These are phyloP conservation scores for Trypoxylus dichotomus DNA, from an alignment of 1,140 invertebrate genomes.

Conservation along the genomic window DNA sequence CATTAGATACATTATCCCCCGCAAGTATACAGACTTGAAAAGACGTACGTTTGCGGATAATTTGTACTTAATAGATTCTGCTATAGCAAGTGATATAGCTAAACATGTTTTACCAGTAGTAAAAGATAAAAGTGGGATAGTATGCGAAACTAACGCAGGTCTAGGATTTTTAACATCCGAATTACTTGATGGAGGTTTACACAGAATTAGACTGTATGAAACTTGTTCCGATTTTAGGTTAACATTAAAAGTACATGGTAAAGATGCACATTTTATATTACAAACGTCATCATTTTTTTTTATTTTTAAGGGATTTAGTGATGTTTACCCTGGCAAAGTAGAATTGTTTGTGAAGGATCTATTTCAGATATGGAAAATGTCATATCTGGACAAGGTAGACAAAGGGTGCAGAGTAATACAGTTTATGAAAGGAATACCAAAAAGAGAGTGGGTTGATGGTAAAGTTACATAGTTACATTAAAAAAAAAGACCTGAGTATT, in stretches of 20 bases:
- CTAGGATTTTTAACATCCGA: constrained; percentile 45
- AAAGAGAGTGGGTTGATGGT: constrained; percentile 48
- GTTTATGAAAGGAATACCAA: constrained; percentile 45
- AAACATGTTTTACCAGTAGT: constrained; percentile 38
- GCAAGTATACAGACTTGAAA: constrained; percentile 29
- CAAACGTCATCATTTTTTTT: not conserved
- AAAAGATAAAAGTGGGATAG: constrained; percentile 34
- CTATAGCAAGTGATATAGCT: constrained; percentile 39
- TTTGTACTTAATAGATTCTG: constrained; percentile 41
- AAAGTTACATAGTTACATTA: too few relatives aligned
- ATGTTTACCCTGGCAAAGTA: constrained; percentile 35
- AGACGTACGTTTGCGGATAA: constrained; percentile 1
- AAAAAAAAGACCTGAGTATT: too few relatives aligned
- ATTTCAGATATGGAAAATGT: constrained; percentile 40
- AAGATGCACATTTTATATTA: not conserved
- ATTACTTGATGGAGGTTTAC: constrained; percentile 41
- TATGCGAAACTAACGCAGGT: constrained; percentile 47
- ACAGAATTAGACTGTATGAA: constrained; percentile 45
- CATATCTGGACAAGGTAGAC: constrained; percentile 45
- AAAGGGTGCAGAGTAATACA: constrained; percentile 40
- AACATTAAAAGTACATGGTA: constrained; percentile 39
- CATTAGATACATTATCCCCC: constrained; percentile 36
- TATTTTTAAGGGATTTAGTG: constrained; percentile 31
- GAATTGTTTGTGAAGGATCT: constrained; percentile 46
- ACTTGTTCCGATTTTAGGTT: constrained; percentile 42